phyloP scores from a whole-genome alignment of 2,797 vertebrate genomes.

The Mormyrus proboscirostris region DNA sequence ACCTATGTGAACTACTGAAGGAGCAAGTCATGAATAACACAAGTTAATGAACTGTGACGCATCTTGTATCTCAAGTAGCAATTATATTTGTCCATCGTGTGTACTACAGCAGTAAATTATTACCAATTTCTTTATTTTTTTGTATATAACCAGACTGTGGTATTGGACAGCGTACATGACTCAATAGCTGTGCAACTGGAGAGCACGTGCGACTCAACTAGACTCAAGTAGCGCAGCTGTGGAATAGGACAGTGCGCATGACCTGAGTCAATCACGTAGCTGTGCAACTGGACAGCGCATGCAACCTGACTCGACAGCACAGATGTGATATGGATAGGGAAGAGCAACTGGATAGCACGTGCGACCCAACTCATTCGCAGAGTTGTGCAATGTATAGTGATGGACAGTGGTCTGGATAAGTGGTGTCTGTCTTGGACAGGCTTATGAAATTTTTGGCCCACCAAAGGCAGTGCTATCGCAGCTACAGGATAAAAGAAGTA shows the following conservation, averaged over 20 bases:
- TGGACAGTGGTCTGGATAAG: not conserved
- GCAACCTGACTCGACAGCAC: not conserved
- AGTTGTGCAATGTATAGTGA: not conserved
- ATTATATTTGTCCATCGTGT: not conserved
- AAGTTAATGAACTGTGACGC: not conserved
- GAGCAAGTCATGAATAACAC: not conserved
- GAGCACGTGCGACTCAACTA: not conserved
- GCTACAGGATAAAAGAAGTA: not conserved
- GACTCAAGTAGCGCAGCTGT: not conserved
- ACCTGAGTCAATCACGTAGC: not conserved
- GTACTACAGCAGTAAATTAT: not conserved
- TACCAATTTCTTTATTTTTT: not conserved
- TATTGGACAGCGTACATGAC: not conserved
- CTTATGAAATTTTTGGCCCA: not conserved
- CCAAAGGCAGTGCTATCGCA: not conserved
- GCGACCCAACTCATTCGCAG: fast-evolving
- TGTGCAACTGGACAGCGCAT: not conserved
- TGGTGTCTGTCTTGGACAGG: not conserved
- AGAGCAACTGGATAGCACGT: not conserved
- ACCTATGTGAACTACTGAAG: not conserved
- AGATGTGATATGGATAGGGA: not conserved
- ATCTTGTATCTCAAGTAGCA: too few species aligned
- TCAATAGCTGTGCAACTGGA: not conserved
- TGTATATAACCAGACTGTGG: not conserved
- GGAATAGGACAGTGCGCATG: not conserved